Percentiles rank a stretch among this genome's conserved stretches.
Evolutionary conservation across 2,888 invertebrate genomes (phyloP).

Genomic region (Leptinotarsa peninsularis): DNA sequence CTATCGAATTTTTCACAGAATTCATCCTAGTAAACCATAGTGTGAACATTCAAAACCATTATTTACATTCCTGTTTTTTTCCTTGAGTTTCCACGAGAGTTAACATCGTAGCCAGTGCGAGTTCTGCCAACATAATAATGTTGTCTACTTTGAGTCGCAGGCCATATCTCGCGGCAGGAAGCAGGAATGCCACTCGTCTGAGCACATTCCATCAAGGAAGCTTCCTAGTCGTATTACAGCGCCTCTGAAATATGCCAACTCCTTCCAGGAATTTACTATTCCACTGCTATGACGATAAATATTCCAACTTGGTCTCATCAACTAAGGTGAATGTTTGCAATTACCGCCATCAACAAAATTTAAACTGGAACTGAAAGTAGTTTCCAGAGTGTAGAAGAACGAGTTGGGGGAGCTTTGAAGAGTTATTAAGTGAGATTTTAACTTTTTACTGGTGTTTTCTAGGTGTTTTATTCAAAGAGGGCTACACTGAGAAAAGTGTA

Average conservation of each 20-base stretch:
- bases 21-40: not conserved
- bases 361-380: constrained; percentile 32
- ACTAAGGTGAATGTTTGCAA: constrained; percentile 47
- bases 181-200: constrained; percentile 61
- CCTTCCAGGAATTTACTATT: constrained; percentile 63
- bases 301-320: constrained; percentile 52
- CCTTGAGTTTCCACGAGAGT: not conserved
- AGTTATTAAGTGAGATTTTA: not conserved
- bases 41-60: not conserved
- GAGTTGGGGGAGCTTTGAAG: constrained; percentile 11
- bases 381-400: constrained; percentile 20
- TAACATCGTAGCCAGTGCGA: not conserved
- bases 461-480: not conserved
- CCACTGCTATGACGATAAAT: constrained; percentile 54
- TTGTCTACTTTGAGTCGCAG: constrained; percentile 49
- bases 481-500: not conserved
- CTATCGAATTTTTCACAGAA: not conserved
- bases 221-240: constrained; percentile 62
- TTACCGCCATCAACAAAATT: constrained; percentile 35
- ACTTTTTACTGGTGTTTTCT: not conserved
- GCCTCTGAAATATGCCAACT: constrained; percentile 62
- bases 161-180: constrained; percentile 57
- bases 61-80: not conserved
- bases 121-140: constrained; percentile 35
- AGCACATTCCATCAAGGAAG: constrained; percentile 63